A percentile compares a stretch with the other conserved stretches of the same genome.
Evolutionary conservation across 2,113 vertebrate genomes (phyloP).

Genomic region (Atrichornis clamosus): DNA sequence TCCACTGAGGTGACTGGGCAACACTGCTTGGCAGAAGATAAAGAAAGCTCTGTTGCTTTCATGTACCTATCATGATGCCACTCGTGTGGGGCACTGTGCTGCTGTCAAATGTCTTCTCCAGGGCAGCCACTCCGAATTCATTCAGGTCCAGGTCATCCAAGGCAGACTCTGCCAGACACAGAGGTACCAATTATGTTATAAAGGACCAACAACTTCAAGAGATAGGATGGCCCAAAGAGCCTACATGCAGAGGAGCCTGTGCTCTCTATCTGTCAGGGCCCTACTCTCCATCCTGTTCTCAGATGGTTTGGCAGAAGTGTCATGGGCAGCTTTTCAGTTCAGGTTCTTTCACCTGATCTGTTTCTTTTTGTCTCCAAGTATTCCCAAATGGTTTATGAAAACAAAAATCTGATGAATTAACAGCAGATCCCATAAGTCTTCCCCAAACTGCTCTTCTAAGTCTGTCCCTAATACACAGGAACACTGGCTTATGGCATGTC

Average conservation of each 20-base stretch:
- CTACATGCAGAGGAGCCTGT: conserved; percentile 67
- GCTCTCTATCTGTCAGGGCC: conserved; percentile 36
- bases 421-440: conserved; percentile 25
- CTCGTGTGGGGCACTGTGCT: conserved; percentile 82
- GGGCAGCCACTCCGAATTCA: conserved; percentile 91
- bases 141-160: conserved; percentile 95
- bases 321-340: conserved; percentile 40
- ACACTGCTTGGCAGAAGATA: conserved; percentile 75
- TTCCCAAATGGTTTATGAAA: neutral
- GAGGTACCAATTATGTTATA: conserved; percentile 67
- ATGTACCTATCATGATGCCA: conserved; percentile 88
- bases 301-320: conserved; percentile 15
- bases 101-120: conserved; percentile 93
- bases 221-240: conserved; percentile 71
- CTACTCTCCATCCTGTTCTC: conserved; percentile 5
- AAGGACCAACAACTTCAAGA: conserved; percentile 75
- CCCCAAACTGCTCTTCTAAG: conserved; percentile 15
- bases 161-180: conserved; percentile 86
- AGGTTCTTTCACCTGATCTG: neutral
- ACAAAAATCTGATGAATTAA: neutral
- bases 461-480: neutral
- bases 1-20: conserved; percentile 68
- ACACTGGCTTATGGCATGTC: neutral
- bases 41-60: conserved; percentile 73
- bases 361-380: neutral